Base-by-base conservation (phyloP, 1,140 invertebrate genomes). In the Geopemphigus sp. region DNA sequence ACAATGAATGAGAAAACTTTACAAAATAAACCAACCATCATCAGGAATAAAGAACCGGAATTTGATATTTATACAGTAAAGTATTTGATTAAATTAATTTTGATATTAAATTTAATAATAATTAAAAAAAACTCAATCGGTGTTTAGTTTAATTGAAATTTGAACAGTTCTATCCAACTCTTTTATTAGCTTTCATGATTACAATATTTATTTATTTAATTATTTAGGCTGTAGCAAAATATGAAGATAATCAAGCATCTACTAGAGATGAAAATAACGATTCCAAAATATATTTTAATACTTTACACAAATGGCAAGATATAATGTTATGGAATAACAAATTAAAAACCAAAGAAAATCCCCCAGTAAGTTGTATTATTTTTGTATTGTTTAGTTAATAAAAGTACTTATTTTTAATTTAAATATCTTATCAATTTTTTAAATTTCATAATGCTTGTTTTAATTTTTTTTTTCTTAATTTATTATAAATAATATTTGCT, bases 281-380 rank as follows among this genome's bases (percentile, higher is more conserved):
- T 47, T 78, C 74, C 26, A 14, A 29, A 15, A 63, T 78, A 26
- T 78, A 78, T 29, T 78, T 78, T 63, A 63, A 78, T 50, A 78
- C 74, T 47, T 63, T 78, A 50, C 74, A 63, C 22, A 78, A 78
- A 61, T 78, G 74, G 74, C 57, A 63, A 78, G 74, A 78, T 12
- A 63, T 63, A 78, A 78, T 78, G 56, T 63, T 61, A 26, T 78
- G 74, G 74, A 78, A 45, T 50, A 12, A 47, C n/a, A 57, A 78
- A 3, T 61, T 78, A 50, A 78, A 78, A 78, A 63, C n/a, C 11
- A 78, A 78, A 12, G 74, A 78, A 5, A 29, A 63, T 15, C 10
- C 39, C 24, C 39, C 74, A 19, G 74, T 78, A 26, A 63, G 74
- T 63, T 59, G 0, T 68, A 50, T 68, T 66, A 39, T 39, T 39